A percentile compares a stretch with the other conserved stretches of the same genome.
phyloP scores from a whole-genome alignment of 1,140 invertebrate species.

The Kradibia gibbosae region DNA sequence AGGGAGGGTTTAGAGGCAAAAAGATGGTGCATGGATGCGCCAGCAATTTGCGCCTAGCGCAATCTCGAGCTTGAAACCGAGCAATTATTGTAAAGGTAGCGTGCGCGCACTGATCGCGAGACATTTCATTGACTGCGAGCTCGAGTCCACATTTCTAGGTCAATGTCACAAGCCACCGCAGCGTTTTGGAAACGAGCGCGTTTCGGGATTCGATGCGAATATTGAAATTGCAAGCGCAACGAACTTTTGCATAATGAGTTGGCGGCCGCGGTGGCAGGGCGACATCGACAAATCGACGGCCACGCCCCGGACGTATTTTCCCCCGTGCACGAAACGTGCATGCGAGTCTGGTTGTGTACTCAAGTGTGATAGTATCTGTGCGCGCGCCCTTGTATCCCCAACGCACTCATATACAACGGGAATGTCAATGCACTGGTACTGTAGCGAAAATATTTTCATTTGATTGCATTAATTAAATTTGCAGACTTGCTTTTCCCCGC shows the following conservation, averaged over 20 bases:
- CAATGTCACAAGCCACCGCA: slow-evolving; percentile 36
- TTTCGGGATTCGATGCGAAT: slow-evolving; percentile 36
- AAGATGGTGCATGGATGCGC: neutral
- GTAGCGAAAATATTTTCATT: slow-evolving; percentile 66
- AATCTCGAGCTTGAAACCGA: neutral
- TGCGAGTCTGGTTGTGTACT: too few species aligned
- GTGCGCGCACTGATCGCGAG: slow-evolving; percentile 30
- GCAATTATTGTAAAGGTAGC: slow-evolving; percentile 8
- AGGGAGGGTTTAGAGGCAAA: neutral
- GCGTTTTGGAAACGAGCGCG: slow-evolving; percentile 47
- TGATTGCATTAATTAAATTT: slow-evolving; percentile 67
- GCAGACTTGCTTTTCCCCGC: slow-evolving; percentile 50
- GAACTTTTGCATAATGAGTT: slow-evolving; percentile 68
- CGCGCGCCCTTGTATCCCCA: neutral
- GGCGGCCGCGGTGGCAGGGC: slow-evolving; percentile 26
- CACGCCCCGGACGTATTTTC: slow-evolving; percentile 6
- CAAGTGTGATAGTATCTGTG: neutral
- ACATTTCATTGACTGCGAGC: slow-evolving; percentile 42
- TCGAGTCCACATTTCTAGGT: slow-evolving; percentile 39
- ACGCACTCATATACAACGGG: slow-evolving; percentile 31
- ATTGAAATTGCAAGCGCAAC: slow-evolving; percentile 53
- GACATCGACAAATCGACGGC: slow-evolving; percentile 43
- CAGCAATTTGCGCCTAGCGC: neutral
- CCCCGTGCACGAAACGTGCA: neutral
- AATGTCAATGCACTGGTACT: slow-evolving; percentile 43